Conservation (phyloP, 2,113 vertebrate species). For the Macrotis lagotis region DNA sequence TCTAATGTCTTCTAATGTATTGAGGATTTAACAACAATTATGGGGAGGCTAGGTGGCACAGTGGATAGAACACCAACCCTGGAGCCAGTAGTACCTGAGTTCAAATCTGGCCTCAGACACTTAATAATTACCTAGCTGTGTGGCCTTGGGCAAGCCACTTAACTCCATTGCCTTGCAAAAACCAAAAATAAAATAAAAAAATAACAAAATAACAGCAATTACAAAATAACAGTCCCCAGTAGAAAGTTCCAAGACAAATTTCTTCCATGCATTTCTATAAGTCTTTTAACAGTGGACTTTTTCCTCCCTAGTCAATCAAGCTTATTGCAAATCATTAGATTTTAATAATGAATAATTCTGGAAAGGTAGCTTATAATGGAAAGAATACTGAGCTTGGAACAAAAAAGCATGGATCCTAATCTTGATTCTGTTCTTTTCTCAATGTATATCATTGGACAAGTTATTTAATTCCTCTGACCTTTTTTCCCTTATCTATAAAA, state of each 20-base stretch:
- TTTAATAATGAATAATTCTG: background rate
- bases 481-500: background rate
- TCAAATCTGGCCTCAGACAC: too few relatives aligned
- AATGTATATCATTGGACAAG: background rate
- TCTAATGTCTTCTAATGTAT: background rate
- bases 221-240: background rate
- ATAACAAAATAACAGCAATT: too few relatives aligned
- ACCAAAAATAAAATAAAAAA: too few relatives aligned
- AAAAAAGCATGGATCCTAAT: background rate
- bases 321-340: background rate
- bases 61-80: too few relatives aligned
- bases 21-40: background rate
- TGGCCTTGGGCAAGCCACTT: too few relatives aligned
- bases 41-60: too few relatives aligned
- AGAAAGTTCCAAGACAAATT: background rate
- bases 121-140: too few relatives aligned
- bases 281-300: too few relatives aligned
- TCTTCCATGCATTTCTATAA: rapidly evolving
- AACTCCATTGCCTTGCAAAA: too few relatives aligned
- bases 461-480: background rate
- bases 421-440: background rate
- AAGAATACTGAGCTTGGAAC: background rate
- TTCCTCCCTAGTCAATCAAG: background rate
- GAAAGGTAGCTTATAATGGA: background rate
- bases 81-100: too few relatives aligned